Base-by-base conservation (phyloP, 2,113 vertebrate genomes). In the Lepus europaeus region DNA sequence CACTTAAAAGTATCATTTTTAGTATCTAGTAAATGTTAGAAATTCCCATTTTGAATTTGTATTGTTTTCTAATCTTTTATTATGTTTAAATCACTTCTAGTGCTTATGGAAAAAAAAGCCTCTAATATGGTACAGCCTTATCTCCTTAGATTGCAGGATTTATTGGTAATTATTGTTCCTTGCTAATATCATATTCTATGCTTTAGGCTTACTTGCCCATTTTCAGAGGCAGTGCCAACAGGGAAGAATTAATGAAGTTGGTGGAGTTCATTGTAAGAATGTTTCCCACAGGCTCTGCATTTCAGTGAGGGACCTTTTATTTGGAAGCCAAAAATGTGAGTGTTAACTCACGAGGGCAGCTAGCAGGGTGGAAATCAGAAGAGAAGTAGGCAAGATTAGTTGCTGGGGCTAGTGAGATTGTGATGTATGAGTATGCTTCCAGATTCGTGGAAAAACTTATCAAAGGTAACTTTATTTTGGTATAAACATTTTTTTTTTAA, bases 1-100 rank as follows among this genome's bases (percentile, higher is more conserved):
- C 61, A 4, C 9, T 51, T 80, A 61, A 29, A 27, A 16, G 73
- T 76, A 33, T 25, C 17, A 10, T 69, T 14, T 29, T 29, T 36
- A 77, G 45, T 74, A n/a, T 36, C 39, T 29, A 69, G 19, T 9
- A 39, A 59, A 29, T 56, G 22, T 84, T 81, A 73, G 73, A 81
- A 85, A 81, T 56, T 45, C 23, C 27, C 76, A 12, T 74, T 25
- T 81, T 93, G 59, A 89, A 59, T 89, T 92, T 77, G 25, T 22
- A 0, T 61, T 87, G 39, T 81, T 89, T 93, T 84, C 69, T 93
- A 56, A 73, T 74, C 29, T 89, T 81, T 82, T 36, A 49, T 76
- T 90, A 61, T 88, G 13, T 3, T 82, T 86, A 81, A 63, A 79
- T 95, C 6, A 66, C 19, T 53, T 79, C 84, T 83, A 74, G 31